Evolutionary conservation across 1,140 invertebrate genomes (phyloP), one percentile per base, ranked within the genome.

Genomic region (Tyrophagus putrescentiae): DNA sequence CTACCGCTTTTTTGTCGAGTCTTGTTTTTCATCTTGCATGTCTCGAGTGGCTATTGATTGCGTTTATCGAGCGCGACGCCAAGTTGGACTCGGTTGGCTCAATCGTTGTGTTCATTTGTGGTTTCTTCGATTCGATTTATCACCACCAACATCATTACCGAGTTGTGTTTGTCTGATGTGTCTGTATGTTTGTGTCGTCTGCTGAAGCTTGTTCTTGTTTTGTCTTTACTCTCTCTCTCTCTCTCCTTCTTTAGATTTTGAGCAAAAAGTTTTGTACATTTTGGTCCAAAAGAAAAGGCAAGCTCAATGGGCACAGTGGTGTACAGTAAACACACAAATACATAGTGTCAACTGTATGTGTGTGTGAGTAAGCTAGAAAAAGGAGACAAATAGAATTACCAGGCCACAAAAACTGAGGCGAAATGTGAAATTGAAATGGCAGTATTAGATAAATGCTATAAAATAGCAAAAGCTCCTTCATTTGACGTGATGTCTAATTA

Each of bases 71-170:
- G 31, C 45, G 7, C 21, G 31, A 48, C 21, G 45, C 45, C 13
- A 48, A 7, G 45, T 48, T 48, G 7, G 45, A 21, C 45, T 48
- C 18, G 18, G 21, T 48, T 39, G 13, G 13, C 36, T 13, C 13
- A 39, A 21, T 39, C 13, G 36, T 39, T 48, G 45, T 48, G 45
- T 48, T 48, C 45, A 48, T 48, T 48, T 48, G 45, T 48, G 45
- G 45, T 48, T 21, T 21, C 31, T 18, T 48, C 45, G 45, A 21
- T 48, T 48, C 45, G 45, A 48, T 48, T 48, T 48, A 48, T 48
- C 45, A 48, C 45, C 23, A 18, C 7, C 45, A 48, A 48, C 45
- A 48, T 48, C 45, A 48, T 48, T 48, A 48, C 31, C 45, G 45
- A 25, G 7, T 18, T 48, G 7, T 7, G 45, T 21, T 48, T 48